Percentiles rank a stretch among this genome's conserved stretches.
phyloP scores from a whole-genome alignment of 2,113 vertebrate species.

The Corythaixoides concolor region DNA sequence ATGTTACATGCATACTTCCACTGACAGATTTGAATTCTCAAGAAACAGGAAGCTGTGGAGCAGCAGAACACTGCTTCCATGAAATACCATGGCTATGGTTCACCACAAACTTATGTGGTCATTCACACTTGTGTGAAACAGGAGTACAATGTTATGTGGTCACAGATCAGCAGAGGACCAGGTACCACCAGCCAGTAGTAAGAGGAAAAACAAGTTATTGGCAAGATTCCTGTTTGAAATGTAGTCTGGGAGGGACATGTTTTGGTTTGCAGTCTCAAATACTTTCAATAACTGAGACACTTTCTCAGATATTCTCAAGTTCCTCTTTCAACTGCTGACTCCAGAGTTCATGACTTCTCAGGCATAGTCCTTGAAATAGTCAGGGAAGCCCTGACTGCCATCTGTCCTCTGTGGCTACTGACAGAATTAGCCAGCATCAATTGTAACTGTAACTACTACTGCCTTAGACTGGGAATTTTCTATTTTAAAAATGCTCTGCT shows the following conservation, averaged over 20 bases:
- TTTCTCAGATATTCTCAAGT: background rate
- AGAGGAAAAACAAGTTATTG: background rate
- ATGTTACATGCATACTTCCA: background rate
- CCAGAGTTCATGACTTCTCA: background rate
- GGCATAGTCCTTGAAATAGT: background rate
- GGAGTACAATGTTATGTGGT: background rate
- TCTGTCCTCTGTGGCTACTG: background rate
- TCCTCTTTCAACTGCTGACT: background rate
- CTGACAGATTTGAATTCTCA: background rate
- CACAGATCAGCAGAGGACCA: background rate
- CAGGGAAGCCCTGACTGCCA: background rate
- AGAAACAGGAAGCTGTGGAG: background rate
- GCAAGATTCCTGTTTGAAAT: background rate
- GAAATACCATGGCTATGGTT: background rate
- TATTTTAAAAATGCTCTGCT: background rate
- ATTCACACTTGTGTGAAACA: background rate
- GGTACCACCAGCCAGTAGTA: background rate
- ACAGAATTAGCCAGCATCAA: background rate
- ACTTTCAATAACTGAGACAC: background rate
- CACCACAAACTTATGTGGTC: background rate
- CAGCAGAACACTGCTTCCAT: background rate
- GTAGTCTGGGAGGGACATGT: background rate
- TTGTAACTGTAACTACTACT: background rate
- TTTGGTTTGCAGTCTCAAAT: background rate
- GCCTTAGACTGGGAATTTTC: background rate